Base-by-base conservation (phyloP, 2,888 invertebrate species). In the Epistrophe grossulariae region DNA sequence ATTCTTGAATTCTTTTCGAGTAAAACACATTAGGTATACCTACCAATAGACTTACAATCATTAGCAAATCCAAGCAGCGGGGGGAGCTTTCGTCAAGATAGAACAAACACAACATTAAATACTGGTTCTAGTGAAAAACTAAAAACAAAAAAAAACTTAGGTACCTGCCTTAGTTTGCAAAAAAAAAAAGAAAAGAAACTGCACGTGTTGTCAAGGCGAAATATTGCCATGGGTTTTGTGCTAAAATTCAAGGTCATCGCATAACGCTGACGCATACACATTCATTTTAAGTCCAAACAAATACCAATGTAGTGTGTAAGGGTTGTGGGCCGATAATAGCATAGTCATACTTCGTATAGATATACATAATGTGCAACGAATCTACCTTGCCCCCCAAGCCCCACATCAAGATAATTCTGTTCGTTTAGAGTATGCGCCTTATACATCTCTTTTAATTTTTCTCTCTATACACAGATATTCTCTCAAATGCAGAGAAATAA, bases 191-290 rank as follows among this genome's bases (percentile, higher is more conserved):
- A 35, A 79, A 70, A 72, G 66, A 66, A 79, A 81, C 72, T 76
- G 83, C 83, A 83, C 72, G 74, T 64, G 68, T 71, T 79, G 83
- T 66, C 83, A 87, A 87, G 79, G 83, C 76, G 17, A 60, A 83
- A 68, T 76, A 83, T 87, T 72, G 71, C 83, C 74, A 83, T 64
- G 87, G 70, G 59, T 13, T 64, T 79, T 55, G 73, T 87, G 79
- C 74, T 74, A 66, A 78, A 79, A 74, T 87, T 87, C 87, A 87
- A 87, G 87, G 87, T 87, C 87, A 76, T 72, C 79, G 71, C 74
- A 74, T 79, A 76, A 73, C 68, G 74, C 60, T 66, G 45, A 43
- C 72, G 76, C 70, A 68, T 24, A 70, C 74, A 74, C 43, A 55
- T 66, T 64, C 45, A 38, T 38, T 17, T 43, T n/a, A 59, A 50